phyloP scores from a whole-genome alignment of 92 coral and sea anemone species.

The Isaurus tuberculatus region DNA sequence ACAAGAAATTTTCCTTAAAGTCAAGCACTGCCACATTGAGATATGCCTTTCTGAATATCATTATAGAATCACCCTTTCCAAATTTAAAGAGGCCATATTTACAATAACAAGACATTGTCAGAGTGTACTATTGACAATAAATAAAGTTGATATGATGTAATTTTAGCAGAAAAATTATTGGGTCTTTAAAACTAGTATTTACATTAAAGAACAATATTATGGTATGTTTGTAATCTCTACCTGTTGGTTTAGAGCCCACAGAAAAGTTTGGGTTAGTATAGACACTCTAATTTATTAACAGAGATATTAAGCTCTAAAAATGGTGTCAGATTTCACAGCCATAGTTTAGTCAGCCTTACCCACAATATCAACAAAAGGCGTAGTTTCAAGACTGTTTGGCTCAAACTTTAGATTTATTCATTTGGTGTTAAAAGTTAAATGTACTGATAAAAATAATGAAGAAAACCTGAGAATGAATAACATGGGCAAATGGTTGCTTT shows the following conservation, averaged over 20 bases:
- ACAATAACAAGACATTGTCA: conserved; percentile 16
- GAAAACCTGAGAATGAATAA: conserved; percentile 3
- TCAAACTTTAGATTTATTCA: conserved; percentile 5
- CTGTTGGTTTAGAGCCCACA: conserved; percentile 9
- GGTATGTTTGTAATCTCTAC: conserved; percentile 16
- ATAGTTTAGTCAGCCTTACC: not conserved
- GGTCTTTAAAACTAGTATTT: conserved; percentile 17
- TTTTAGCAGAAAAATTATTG: conserved; percentile 12
- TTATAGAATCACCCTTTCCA: conserved; percentile 20
- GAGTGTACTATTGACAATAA: conserved; percentile 17
- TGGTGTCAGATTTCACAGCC: not conserved
- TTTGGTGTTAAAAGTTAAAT: conserved; percentile 5
- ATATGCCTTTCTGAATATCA: conserved; percentile 18
- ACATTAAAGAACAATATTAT: conserved; percentile 19
- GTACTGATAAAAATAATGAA: conserved; percentile 6
- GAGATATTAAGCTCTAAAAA: not conserved
- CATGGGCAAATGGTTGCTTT: conserved; percentile 1
- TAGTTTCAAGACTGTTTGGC: not conserved
- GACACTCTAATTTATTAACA: not conserved
- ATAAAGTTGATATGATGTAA: conserved; percentile 8
- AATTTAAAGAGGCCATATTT: conserved; percentile 17
- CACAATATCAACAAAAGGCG: not conserved
- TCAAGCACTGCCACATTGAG: conserved; percentile 22
- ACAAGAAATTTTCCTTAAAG: conserved; percentile 8
- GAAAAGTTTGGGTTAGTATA: conserved; percentile 13